Conservation (phyloP, 1,140 invertebrate genomes). For the Eciton burchellii region DNA sequence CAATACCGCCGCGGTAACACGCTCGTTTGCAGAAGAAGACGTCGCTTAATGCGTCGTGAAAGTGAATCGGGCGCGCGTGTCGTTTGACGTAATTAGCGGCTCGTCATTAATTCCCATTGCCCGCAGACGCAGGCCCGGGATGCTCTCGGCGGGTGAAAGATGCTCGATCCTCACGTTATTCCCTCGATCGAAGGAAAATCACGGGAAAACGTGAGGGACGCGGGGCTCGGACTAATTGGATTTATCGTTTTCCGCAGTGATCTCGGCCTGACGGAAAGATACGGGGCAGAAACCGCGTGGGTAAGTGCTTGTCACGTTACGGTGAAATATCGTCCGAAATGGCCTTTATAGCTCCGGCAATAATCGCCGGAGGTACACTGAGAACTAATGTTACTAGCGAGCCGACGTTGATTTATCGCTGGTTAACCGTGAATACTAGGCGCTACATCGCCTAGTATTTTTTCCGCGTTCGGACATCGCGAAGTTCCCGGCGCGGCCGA, state of each 20-base stretch:
- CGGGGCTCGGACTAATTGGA: slow-evolving; percentile 32
- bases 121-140: slow-evolving; percentile 17
- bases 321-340: slow-evolving; percentile 68
- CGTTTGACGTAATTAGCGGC: slow-evolving; percentile 67
- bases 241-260: slow-evolving; percentile 5
- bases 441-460: slow-evolving; percentile 58
- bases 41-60: slow-evolving; percentile 39
- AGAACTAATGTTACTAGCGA: slow-evolving; percentile 56
- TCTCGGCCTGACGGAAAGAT: slow-evolving; percentile 20
- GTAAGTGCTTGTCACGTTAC: slow-evolving; percentile 67
- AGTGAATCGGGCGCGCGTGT: slow-evolving; percentile 31
- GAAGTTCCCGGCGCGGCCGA: neutral
- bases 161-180: neutral
- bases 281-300: slow-evolving; percentile 45
- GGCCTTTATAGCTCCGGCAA: slow-evolving; percentile 58
- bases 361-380: slow-evolving; percentile 61
- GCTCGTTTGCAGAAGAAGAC: slow-evolving; percentile 32
- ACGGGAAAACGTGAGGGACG: slow-evolving; percentile 3
- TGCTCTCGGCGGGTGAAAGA: no score
- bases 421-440: slow-evolving; percentile 6
- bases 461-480: slow-evolving; percentile 24
- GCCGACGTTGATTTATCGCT: slow-evolving; percentile 69
- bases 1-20: neutral
- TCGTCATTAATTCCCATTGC: slow-evolving; percentile 65
- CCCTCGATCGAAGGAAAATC: neutral